A percentile compares a stretch with the other conserved stretches of the same genome.
phyloP scores from a whole-genome alignment of 2,797 vertebrate genomes.

The Limosa lapponica region DNA sequence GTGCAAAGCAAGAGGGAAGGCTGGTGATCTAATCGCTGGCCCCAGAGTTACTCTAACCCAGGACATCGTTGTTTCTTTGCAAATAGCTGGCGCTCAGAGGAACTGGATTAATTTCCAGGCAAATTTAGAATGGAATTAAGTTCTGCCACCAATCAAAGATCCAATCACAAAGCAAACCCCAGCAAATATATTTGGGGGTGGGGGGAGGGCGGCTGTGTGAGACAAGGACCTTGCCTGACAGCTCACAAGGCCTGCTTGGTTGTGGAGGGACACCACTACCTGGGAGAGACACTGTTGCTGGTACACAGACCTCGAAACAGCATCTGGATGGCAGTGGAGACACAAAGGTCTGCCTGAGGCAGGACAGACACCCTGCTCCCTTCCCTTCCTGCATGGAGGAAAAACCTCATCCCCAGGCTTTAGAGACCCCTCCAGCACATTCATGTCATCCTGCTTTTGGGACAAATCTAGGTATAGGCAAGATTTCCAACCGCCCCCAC shows the following conservation, averaged over 20 bases:
- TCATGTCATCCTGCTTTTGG: neutral
- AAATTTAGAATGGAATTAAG: neutral
- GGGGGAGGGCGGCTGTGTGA: neutral
- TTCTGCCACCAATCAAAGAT: neutral
- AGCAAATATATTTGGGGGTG: fast-evolving
- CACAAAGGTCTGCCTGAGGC: neutral
- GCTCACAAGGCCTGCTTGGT: neutral
- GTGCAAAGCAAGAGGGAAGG: neutral
- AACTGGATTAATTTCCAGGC: neutral
- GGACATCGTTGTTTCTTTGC: fast-evolving
- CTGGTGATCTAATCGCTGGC: neutral
- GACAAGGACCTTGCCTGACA: neutral
- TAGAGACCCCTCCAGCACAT: neutral
- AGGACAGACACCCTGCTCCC: neutral
- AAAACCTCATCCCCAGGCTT: neutral
- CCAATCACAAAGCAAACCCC: neutral
- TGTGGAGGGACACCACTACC: neutral
- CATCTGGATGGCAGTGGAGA: neutral
- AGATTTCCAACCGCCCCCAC: neutral
- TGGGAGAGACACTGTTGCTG: fast-evolving
- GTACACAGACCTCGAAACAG: fast-evolving
- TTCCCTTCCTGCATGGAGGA: neutral
- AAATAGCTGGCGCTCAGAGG: neutral
- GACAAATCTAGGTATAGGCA: neutral
- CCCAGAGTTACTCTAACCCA: neutral